phyloP scores from a whole-genome alignment of 2,113 vertebrate species.

The Colaptes auratus region DNA sequence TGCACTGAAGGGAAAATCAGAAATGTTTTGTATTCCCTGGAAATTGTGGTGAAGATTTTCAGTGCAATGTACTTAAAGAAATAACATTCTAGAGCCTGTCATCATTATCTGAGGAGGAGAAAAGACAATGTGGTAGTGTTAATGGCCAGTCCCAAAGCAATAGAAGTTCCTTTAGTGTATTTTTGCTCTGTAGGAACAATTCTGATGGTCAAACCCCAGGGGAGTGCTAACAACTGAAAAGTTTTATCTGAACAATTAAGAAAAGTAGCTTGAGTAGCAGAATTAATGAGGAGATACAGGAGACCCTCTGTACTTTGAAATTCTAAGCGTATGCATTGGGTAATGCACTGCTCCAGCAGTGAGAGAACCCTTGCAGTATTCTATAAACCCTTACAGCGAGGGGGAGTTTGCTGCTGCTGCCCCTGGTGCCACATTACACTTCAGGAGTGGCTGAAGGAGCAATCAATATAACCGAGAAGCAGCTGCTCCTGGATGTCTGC shows the following conservation, averaged over 20 bases:
- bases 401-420: background rate
- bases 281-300: background rate
- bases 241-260: background rate
- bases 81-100: background rate
- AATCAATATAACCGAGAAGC: background rate
- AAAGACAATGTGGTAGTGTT: background rate
- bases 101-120: background rate
- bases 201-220: background rate
- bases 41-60: background rate
- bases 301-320: fast-evolving
- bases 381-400: too few relatives aligned
- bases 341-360: background rate
- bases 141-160: background rate
- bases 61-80: background rate
- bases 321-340: background rate
- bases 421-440: background rate
- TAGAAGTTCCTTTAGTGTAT: background rate
- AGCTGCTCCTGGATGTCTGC: background rate
- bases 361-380: background rate
- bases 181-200: background rate
- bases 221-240: background rate
- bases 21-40: background rate
- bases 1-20: background rate
- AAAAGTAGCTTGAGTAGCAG: background rate
- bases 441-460: background rate